These are phyloP conservation scores for Chloroceryle aenea DNA, from an alignment of 2,113 vertebrate genomes.

Conservation along the genomic window DNA sequence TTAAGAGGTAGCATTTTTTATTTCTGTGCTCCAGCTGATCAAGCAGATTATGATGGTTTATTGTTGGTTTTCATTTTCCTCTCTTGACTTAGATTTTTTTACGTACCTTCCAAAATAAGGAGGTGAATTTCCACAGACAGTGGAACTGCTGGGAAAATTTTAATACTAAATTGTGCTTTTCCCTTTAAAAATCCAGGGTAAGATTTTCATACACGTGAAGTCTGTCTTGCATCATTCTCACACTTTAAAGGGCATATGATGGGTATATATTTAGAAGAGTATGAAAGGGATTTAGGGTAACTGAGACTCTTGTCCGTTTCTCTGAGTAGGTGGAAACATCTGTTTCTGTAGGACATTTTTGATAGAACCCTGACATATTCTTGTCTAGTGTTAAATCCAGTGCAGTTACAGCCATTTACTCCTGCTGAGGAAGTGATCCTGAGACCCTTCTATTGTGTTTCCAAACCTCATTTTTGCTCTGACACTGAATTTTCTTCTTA, in stretches of 20 bases:
- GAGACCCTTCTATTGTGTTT: background rate
- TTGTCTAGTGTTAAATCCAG: background rate
- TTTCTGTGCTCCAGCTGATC: constrained; percentile 29
- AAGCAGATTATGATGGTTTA: constrained; percentile 21
- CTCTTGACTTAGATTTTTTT: background rate
- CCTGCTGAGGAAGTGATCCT: background rate
- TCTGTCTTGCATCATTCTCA: constrained; percentile 5
- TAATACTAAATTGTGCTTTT: background rate
- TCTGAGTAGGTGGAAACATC: constrained; percentile 28
- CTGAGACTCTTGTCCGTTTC: constrained; percentile 10
- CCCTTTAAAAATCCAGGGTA: background rate
- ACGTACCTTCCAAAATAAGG: background rate
- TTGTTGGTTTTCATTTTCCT: background rate
- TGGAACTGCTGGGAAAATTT: background rate
- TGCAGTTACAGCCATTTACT: background rate
- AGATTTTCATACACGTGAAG: background rate
- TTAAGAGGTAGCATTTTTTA: constrained; percentile 17
- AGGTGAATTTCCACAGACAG: background rate
- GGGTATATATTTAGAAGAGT: constrained; percentile 11
- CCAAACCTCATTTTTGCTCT: background rate
- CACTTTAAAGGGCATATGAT: constrained; percentile 1
- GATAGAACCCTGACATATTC: background rate
- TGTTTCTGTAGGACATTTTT: constrained; percentile 11
- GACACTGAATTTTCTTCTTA: background rate
- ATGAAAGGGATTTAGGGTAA: constrained; percentile 8